Evolutionary conservation across 2,888 invertebrate species (phyloP).

Genomic region (Julus scanicus): DNA sequence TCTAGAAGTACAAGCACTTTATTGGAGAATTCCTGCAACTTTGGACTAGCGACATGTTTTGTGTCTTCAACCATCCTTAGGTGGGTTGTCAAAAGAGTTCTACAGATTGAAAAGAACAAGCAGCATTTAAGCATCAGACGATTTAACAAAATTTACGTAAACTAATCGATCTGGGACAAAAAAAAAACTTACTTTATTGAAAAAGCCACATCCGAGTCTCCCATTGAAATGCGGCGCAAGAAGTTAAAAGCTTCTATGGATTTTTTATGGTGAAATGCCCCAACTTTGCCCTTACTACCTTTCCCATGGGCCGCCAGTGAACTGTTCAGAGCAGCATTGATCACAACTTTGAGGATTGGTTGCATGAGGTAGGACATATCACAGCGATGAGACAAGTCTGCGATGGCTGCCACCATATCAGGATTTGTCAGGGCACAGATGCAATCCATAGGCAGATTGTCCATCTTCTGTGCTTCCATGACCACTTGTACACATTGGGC

Average conservation of each 20-base stretch:
- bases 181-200: not conserved
- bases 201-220: not conserved
- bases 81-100: not conserved
- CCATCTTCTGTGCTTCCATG: constrained; percentile 24
- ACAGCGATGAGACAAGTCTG: constrained; percentile 3
- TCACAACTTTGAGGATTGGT: not conserved
- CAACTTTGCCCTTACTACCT: not conserved
- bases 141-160: not conserved
- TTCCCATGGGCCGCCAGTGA: not conserved
- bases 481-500: not conserved
- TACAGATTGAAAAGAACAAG: not conserved
- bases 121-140: not conserved
- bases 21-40: not conserved
- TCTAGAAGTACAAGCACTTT: not conserved
- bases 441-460: not conserved
- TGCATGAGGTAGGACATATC: not conserved
- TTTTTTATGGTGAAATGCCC: not conserved
- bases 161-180: not conserved
- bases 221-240: not conserved
- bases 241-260: not conserved
- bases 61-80: not conserved
- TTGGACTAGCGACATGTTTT: not conserved
- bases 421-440: not conserved
- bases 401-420: not conserved
- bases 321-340: not conserved